These are phyloP conservation scores for Mormyrus iriodes DNA, from an alignment of 2,113 vertebrate species.

Conservation along the genomic window DNA sequence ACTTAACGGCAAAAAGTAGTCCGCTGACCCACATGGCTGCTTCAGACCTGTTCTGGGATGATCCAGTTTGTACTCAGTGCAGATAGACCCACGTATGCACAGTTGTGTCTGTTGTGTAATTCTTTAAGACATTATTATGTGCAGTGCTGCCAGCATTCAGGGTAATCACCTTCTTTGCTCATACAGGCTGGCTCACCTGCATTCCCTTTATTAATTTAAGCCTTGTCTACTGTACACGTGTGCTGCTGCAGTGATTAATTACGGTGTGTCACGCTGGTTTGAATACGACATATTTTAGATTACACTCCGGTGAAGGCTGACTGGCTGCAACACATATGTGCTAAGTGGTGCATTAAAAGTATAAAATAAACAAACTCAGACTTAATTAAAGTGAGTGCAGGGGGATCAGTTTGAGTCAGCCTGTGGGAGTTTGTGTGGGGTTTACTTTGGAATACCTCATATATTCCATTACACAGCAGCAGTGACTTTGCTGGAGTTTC, in stretches of 20 bases:
- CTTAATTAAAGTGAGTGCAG: background rate
- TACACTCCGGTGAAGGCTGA: background rate
- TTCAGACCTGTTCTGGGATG: background rate
- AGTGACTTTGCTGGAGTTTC: background rate
- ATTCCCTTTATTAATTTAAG: background rate
- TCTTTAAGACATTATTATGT: background rate
- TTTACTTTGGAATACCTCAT: background rate
- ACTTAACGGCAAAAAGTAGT: background rate
- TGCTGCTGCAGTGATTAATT: background rate
- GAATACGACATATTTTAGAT: background rate
- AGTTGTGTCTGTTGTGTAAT: background rate
- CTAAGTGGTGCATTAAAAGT: background rate
- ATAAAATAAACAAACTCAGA: background rate
- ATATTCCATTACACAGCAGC: background rate
- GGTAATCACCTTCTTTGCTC: background rate
- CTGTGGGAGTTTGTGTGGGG: background rate
- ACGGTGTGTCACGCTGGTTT: background rate
- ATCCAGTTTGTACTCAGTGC: background rate
- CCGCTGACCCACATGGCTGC: background rate
- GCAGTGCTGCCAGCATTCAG: background rate
- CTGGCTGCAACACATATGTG: background rate
- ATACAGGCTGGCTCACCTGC: background rate
- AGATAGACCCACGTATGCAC: background rate
- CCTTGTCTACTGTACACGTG: background rate
- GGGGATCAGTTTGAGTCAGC: background rate